phyloP scores from a whole-genome alignment of 2,888 invertebrate genomes.

The Acleris cristana region DNA sequence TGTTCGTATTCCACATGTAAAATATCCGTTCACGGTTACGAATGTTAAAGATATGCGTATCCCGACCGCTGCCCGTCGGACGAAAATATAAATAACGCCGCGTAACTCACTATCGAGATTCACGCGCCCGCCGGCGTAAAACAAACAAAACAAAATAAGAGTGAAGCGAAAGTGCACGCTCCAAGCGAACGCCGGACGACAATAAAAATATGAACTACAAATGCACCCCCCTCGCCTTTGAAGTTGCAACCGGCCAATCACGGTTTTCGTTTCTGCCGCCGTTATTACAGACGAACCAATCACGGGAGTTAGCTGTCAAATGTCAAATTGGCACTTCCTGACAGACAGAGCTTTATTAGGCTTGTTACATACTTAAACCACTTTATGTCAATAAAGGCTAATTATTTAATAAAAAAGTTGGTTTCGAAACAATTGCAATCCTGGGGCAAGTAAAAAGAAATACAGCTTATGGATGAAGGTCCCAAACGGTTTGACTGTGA shows the following conservation, averaged over 20 bases:
- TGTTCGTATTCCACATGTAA: constrained; percentile 35
- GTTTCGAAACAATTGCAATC: not conserved
- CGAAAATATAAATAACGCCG: constrained; percentile 38
- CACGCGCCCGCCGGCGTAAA: constrained; percentile 37
- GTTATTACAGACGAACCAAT: constrained; percentile 30
- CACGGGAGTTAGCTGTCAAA: constrained; percentile 26
- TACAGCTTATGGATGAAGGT: not conserved
- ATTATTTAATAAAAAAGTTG: not conserved
- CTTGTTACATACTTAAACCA: constrained; percentile 23
- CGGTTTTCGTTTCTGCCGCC: constrained; percentile 23
- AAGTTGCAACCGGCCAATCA: constrained; percentile 29
- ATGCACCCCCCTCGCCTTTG: constrained; percentile 28
- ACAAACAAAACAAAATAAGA: constrained; percentile 39
- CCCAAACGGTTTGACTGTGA: too few species aligned
- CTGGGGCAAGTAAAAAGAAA: not conserved
- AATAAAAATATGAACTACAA: constrained; percentile 33
- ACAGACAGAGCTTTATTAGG: constrained; percentile 33
- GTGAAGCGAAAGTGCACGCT: constrained; percentile 34
- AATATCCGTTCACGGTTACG: constrained; percentile 36
- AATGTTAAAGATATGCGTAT: constrained; percentile 34
- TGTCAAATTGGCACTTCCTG: constrained; percentile 34
- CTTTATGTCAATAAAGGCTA: not conserved
- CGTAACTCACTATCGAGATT: constrained; percentile 35
- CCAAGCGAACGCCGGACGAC: constrained; percentile 28
- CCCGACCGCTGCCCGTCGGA: constrained; percentile 24